A percentile compares a stretch with the other conserved stretches of the same genome.
Evolutionary conservation across 2,888 invertebrate genomes (phyloP).

Genomic region (Busseola fusca): DNA sequence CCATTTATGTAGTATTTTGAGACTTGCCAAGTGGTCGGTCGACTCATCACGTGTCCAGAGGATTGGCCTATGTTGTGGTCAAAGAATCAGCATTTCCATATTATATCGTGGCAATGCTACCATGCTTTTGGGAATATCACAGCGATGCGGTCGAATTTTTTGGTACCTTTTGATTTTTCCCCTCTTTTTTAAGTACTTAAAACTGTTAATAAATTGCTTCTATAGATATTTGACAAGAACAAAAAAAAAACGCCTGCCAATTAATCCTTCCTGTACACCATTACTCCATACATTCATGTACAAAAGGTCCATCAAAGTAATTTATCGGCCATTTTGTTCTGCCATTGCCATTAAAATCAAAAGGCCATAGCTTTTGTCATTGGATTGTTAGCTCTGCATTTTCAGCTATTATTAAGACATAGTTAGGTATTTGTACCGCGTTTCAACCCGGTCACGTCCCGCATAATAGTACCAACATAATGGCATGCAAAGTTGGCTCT

Average conservation of each 20-base stretch:
- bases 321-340: slow-evolving; percentile 36
- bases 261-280: background rate
- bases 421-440: slow-evolving; percentile 13
- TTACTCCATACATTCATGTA: slow-evolving; percentile 19
- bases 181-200: background rate
- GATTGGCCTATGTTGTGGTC: background rate
- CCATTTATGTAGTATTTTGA: background rate
- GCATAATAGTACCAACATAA: slow-evolving; percentile 46
- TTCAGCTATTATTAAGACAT: slow-evolving; percentile 29
- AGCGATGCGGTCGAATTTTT: background rate
- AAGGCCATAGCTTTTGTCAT: slow-evolving; percentile 26
- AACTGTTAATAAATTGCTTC: background rate
- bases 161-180: background rate
- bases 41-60: background rate
- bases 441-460: slow-evolving; percentile 35
- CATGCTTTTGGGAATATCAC: background rate
- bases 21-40: background rate
- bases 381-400: slow-evolving; percentile 31
- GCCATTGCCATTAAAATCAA: slow-evolving; percentile 19
- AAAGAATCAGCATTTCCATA: background rate
- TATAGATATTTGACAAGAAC: background rate
- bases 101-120: background rate
- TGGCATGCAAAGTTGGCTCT: slow-evolving; percentile 50
- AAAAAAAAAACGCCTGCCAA: background rate
- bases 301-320: slow-evolving; percentile 43